These are phyloP conservation scores for Paraescarpia echinospica DNA, from an alignment of 1,140 invertebrate species.

Conservation along the genomic window DNA sequence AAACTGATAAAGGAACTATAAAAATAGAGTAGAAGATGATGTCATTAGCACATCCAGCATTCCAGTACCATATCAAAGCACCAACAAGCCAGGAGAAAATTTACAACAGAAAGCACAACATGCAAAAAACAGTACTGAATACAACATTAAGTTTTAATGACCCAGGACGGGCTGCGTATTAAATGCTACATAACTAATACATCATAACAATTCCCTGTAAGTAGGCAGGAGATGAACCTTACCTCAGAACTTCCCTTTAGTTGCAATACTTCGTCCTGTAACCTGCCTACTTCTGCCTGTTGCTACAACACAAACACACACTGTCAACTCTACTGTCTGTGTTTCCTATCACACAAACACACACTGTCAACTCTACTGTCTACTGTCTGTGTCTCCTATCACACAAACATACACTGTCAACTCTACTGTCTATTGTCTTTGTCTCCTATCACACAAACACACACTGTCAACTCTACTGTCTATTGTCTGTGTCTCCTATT, in stretches of 20 bases:
- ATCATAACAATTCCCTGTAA: neutral
- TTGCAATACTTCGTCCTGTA: constrained; percentile 36
- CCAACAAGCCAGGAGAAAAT: neutral
- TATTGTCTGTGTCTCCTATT: too few relatives aligned
- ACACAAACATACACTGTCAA: too few relatives aligned
- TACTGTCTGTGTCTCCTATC: neutral
- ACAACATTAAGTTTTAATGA: neutral
- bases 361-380: neutral
- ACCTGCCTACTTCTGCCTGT: constrained; percentile 32
- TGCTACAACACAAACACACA: constrained; percentile 33
- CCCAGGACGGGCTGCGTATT: neutral
- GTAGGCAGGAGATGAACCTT: constrained; percentile 1
- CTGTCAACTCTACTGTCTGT: neutral
- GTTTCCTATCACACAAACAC: too few relatives aligned
- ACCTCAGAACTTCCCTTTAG: constrained; percentile 40
- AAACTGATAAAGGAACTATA: neutral
- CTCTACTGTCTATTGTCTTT: too few relatives aligned
- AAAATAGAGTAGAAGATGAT: neutral
- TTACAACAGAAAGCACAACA: neutral
- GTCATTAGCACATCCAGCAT: neutral
- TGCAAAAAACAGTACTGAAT: neutral
- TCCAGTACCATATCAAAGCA: constrained; percentile 7
- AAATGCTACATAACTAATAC: neutral
- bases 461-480: too few relatives aligned
- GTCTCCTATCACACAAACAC: too few relatives aligned